phyloP scores from a whole-genome alignment of 2,888 invertebrate species.

The Melipona beecheii region DNA sequence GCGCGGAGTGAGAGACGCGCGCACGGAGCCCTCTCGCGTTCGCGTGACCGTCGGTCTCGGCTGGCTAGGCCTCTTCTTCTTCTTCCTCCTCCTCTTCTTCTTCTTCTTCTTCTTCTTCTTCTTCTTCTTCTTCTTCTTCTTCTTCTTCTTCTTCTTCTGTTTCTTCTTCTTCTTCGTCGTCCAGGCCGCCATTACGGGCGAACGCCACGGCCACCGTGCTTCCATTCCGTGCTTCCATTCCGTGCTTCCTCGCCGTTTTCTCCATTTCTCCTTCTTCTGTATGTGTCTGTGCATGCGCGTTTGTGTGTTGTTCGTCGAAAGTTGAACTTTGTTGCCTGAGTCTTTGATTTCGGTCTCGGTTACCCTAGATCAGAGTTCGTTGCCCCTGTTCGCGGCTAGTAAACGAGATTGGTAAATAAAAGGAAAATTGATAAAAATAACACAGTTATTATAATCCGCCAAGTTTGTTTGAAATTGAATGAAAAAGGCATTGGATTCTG shows the following conservation, averaged over 20 bases:
- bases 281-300: too few relatives aligned
- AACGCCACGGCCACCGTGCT: background rate
- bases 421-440: too few relatives aligned
- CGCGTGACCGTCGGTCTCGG: constrained; percentile 82
- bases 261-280: background rate
- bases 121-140: constrained; percentile 65
- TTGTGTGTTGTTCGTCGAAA: background rate
- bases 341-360: background rate
- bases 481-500: too few relatives aligned
- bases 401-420: too few relatives aligned
- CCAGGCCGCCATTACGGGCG: constrained; percentile 44
- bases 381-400: background rate
- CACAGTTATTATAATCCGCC: too few relatives aligned
- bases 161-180: constrained; percentile 63
- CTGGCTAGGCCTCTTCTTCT: constrained; percentile 75
- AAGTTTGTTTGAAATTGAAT: too few relatives aligned
- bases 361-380: background rate
- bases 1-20: constrained; percentile 28
- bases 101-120: constrained; percentile 54
- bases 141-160: constrained; percentile 28
- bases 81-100: constrained; percentile 61
- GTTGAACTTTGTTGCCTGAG: background rate
- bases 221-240: constrained; percentile 2
- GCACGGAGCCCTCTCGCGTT: constrained; percentile 61
- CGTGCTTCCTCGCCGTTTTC: background rate